Evolutionary conservation across 2,113 vertebrate species (phyloP), one percentile per base, ranked within the genome.

Genomic region (Microcebus tavaratra): DNA sequence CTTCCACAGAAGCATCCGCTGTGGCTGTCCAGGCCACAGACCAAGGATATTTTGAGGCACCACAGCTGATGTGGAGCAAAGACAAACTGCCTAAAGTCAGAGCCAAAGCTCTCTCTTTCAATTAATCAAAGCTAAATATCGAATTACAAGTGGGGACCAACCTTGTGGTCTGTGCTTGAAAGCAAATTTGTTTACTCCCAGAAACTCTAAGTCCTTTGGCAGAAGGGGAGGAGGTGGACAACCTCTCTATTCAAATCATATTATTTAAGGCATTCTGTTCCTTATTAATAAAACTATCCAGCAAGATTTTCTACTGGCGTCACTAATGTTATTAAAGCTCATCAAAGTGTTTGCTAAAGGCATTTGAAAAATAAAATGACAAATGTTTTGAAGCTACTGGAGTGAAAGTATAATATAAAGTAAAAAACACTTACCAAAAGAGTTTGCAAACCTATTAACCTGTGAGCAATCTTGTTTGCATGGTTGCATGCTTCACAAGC

Each of bases 321-420:
- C n/a, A 53, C 57, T 90, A 55, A 84, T 15, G n/a, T n/a, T 55
- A 55, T 83, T 86, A 76, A 88, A 18, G 31, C 13, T 90, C 61
- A 76, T 65, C 42, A 53, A 14, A 23, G 8, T 85, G 39, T 39
- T 81, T 53, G 45, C 63, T 91, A 91, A 90, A 42, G 29, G 36
- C 36, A 91, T 92, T 94, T 86, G 34, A 95, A 95, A 97, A 97
- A 79, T 83, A 75, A 97, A 93, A 88, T 14, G 39, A 94, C 70
- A 42, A 76, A 36, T 86, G 42, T 45, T 96, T 67, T 91, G 27
- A 92, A 91, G 45, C 29, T 81, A 93, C 39, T 59, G 20, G 57
- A 34, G n/a, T 93, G 6, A 85, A 97, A 96, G 84, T 39, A 87
- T 27, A 91, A 81, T 85, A 75, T 55, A 78, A 94, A 91, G 18